Percentiles rank a stretch among this genome's conserved stretches.
Evolutionary conservation across 2,888 invertebrate genomes (phyloP).

Genomic region (Cryptocephalus moraei): DNA sequence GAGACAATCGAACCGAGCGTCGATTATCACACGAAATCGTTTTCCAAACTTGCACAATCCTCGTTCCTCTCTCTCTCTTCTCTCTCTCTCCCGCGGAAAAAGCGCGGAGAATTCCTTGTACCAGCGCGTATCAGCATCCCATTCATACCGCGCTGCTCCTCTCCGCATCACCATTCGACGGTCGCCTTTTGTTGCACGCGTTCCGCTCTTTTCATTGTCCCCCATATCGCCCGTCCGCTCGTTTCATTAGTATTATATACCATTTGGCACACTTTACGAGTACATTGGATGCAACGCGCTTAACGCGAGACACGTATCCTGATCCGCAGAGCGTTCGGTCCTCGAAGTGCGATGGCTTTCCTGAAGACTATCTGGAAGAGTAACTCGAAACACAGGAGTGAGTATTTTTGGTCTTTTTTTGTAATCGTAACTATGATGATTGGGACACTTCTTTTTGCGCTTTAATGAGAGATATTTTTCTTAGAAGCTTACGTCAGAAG

Average conservation of each 20-base stretch:
- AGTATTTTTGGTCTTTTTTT: background rate
- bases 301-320: background rate
- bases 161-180: slow-evolving; percentile 3
- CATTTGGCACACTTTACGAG: background rate
- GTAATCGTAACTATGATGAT: background rate
- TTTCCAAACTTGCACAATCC: no score
- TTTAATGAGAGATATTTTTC: no score
- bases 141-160: background rate
- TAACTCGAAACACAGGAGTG: slow-evolving; percentile 9
- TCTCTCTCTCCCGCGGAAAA: no score
- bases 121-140: slow-evolving; percentile 9
- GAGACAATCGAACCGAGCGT: no score
- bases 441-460: no score
- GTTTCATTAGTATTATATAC: slow-evolving; percentile 1
- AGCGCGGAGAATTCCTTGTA: background rate
- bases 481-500: no score
- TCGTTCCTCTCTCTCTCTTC: no score
- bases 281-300: background rate
- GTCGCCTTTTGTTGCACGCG: slow-evolving; percentile 5
- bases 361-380: slow-evolving; percentile 10
- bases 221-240: slow-evolving; percentile 1
- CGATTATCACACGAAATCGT: background rate
- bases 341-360: slow-evolving; percentile 6
- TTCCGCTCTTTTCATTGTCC: background rate
- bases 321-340: background rate